These are phyloP conservation scores for Ricordea florida DNA, from an alignment of 92 coral and sea anemone genomes.

Conservation along the genomic window DNA sequence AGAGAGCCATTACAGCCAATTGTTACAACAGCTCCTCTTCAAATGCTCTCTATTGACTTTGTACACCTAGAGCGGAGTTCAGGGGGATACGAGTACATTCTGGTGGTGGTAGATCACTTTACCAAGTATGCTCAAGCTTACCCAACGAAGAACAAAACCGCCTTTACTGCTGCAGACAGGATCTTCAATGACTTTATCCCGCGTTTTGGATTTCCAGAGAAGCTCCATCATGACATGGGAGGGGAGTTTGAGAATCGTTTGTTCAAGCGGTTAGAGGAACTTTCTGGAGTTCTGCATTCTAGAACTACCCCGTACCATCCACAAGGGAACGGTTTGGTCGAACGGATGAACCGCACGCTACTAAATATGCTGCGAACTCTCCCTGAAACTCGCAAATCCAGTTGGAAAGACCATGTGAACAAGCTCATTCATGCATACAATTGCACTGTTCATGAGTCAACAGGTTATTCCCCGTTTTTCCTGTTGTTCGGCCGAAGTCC, in stretches of 20 bases:
- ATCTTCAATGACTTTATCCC: too few species aligned
- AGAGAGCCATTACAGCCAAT: too few species aligned
- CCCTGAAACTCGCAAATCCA: slow-evolving; percentile 41
- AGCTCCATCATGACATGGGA: slow-evolving; percentile 39
- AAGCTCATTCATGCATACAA: slow-evolving; percentile 56
- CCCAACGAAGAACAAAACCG: too few species aligned
- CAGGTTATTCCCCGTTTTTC: slow-evolving; percentile 46
- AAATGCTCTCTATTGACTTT: slow-evolving; percentile 44
- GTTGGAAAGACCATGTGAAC: slow-evolving; percentile 59
- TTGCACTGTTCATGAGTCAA: slow-evolving; percentile 47
- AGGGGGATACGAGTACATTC: slow-evolving; percentile 34
- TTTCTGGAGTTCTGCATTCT: slow-evolving; percentile 31
- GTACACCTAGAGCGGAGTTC: slow-evolving; percentile 19
- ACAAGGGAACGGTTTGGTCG: slow-evolving; percentile 19
- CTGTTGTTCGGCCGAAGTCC: slow-evolving; percentile 43
- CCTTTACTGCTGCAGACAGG: too few species aligned
- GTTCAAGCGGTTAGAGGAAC: slow-evolving; percentile 34
- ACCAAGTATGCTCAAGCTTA: too few species aligned
- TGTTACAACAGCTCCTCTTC: too few species aligned
- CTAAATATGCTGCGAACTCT: slow-evolving; percentile 54
- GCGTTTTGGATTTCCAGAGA: too few species aligned
- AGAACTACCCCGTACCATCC: slow-evolving; percentile 50
- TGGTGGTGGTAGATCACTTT: slow-evolving; percentile 27
- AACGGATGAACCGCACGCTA: slow-evolving; percentile 41
- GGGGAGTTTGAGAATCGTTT: slow-evolving; percentile 43